Evolutionary conservation across 2,888 invertebrate species (phyloP).

Genomic region (Drosophila atripex): DNA sequence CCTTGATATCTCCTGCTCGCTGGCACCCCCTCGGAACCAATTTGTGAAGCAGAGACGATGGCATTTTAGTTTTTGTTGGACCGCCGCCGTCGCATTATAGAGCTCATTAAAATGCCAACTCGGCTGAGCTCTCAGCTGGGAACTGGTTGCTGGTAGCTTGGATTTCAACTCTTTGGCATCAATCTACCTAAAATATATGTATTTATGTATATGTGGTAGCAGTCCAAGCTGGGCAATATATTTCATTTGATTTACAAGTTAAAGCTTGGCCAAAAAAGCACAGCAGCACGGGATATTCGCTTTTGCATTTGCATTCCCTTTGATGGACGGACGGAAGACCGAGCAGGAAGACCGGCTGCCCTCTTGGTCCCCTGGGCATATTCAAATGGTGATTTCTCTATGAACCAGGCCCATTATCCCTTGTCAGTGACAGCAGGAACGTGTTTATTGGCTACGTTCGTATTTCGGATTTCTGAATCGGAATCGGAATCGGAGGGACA

Average conservation of each 20-base stretch:
- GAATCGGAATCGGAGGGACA: conserved; percentile 35
- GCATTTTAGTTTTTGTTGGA: conserved; percentile 56
- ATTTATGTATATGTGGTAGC: conserved; percentile 43
- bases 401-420: conserved; percentile 73
- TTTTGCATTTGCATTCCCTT: conserved; percentile 75
- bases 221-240: conserved; percentile 55
- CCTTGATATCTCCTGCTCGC: too few species aligned
- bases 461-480: conserved; percentile 21
- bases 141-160: neutral
- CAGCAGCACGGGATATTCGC: conserved; percentile 56
- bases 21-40: conserved; percentile 45
- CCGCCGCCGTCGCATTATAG: conserved; percentile 33
- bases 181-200: conserved; percentile 62
- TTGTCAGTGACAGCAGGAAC: conserved; percentile 76
- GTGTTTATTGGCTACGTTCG: conserved; percentile 72
- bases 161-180: conserved; percentile 54
- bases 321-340: conserved; percentile 51
- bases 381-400: conserved; percentile 72
- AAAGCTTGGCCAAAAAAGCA: conserved; percentile 32
- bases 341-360: neutral
- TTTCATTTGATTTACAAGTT: conserved; percentile 77
- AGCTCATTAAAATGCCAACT: conserved; percentile 74
- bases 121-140: conserved; percentile 20
- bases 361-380: conserved; percentile 65
- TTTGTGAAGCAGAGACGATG: conserved; percentile 49